Evolutionary conservation across 2,113 vertebrate species (phyloP).

Genomic region (Calcarius ornatus): DNA sequence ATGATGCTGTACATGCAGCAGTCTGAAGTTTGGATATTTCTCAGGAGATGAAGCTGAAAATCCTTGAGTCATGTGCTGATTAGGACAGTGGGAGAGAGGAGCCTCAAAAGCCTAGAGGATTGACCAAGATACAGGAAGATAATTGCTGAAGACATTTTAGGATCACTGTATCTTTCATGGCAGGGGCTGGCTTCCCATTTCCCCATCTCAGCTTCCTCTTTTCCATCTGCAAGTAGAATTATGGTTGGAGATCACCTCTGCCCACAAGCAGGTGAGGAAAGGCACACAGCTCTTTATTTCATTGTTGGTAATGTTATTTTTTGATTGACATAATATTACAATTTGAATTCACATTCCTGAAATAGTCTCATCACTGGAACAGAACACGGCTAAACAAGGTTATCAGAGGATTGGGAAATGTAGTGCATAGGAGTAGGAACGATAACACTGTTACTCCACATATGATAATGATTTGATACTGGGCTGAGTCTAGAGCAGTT

Average conservation of each 20-base stretch:
- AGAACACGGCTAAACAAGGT: not conserved
- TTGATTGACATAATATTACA: not conserved
- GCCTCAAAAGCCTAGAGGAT: not conserved
- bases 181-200: not conserved
- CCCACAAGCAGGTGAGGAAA: not conserved
- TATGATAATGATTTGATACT: constrained; percentile 19
- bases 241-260: not conserved
- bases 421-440: not conserved
- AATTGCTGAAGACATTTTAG: not conserved
- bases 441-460: not conserved
- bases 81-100: not conserved
- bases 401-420: not conserved
- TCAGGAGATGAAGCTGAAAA: not conserved
- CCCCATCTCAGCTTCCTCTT: not conserved
- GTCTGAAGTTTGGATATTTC: not conserved
- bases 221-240: not conserved
- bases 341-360: not conserved
- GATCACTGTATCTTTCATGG: not conserved
- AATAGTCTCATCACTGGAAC: not conserved
- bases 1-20: not conserved
- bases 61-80: not conserved
- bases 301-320: not conserved
- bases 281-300: not conserved
- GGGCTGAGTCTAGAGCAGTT: not conserved
- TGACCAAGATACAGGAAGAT: not conserved